phyloP scores from a whole-genome alignment of 1,140 invertebrate genomes.

The Physella acuta region DNA sequence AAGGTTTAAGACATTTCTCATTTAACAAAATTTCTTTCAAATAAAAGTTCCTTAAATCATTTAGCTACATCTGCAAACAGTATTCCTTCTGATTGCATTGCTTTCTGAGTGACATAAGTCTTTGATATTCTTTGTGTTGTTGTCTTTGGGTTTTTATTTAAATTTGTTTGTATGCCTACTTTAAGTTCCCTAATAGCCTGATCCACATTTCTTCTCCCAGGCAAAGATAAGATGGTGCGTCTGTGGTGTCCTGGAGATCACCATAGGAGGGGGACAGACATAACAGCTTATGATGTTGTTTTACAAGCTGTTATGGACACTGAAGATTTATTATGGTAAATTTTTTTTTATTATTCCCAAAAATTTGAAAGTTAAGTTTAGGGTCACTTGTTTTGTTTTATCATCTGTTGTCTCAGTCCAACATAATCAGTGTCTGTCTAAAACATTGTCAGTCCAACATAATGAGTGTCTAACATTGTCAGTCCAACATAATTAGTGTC shows the following conservation, averaged over 20 bases:
- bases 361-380: neutral
- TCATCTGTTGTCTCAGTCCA: neutral
- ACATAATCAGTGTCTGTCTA: no score
- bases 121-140: neutral
- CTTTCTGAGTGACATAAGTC: neutral
- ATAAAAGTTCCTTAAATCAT: neutral
- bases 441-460: no score
- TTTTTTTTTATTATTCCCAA: neutral
- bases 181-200: neutral
- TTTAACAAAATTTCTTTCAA: no score
- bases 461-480: no score
- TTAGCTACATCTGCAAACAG: neutral
- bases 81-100: neutral
- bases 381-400: neutral
- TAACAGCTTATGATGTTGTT: constrained; percentile 12
- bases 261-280: neutral
- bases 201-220: neutral
- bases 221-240: neutral
- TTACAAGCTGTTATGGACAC: neutral
- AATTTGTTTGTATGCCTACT: neutral
- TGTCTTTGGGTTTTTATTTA: neutral
- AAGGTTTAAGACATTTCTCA: no score
- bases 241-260: neutral
- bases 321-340: constrained; percentile 1
- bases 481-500: no score